phyloP scores from a whole-genome alignment of 1,140 invertebrate species.

The Drosophila cardini region DNA sequence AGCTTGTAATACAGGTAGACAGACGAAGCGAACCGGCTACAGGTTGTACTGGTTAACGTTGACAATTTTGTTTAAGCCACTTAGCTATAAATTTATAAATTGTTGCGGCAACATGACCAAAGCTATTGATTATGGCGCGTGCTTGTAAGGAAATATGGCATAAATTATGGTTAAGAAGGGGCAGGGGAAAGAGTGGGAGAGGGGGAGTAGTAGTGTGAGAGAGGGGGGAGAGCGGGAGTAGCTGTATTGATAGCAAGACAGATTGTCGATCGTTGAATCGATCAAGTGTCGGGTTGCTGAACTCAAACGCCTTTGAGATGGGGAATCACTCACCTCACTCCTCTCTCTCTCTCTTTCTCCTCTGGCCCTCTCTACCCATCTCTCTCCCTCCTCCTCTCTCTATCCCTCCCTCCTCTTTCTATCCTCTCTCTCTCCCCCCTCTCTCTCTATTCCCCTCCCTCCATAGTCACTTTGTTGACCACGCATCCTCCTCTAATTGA shows the following conservation, averaged over 20 bases:
- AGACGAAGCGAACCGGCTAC: conserved; percentile 4
- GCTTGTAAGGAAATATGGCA: conserved; percentile 78
- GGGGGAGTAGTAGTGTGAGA: too few relatives aligned
- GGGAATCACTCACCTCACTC: not conserved
- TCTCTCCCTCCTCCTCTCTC: conserved; percentile 3
- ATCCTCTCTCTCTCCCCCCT: too few relatives aligned
- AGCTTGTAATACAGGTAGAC: not conserved
- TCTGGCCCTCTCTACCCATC: not conserved
- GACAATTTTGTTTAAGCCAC: conserved; percentile 47
- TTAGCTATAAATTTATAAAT: conserved; percentile 47
- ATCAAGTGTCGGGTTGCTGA: conserved; percentile 56
- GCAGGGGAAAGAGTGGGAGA: not conserved
- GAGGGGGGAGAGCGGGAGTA: not conserved
- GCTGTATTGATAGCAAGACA: not conserved
- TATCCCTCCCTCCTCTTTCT: not conserved
- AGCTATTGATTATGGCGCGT: conserved; percentile 47
- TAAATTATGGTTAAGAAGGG: conserved; percentile 55
- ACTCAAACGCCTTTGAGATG: conserved; percentile 23
- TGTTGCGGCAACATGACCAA: conserved; percentile 33
- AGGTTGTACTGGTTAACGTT: conserved; percentile 53
- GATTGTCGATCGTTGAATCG: conserved; percentile 42
- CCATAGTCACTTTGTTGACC: conserved; percentile 27
- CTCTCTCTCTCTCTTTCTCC: not conserved
- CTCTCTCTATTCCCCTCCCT: not conserved
- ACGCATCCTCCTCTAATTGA: conserved; percentile 61